These are phyloP conservation scores for Mobula birostris DNA, from an alignment of 2,113 vertebrate genomes.

Conservation along the genomic window DNA sequence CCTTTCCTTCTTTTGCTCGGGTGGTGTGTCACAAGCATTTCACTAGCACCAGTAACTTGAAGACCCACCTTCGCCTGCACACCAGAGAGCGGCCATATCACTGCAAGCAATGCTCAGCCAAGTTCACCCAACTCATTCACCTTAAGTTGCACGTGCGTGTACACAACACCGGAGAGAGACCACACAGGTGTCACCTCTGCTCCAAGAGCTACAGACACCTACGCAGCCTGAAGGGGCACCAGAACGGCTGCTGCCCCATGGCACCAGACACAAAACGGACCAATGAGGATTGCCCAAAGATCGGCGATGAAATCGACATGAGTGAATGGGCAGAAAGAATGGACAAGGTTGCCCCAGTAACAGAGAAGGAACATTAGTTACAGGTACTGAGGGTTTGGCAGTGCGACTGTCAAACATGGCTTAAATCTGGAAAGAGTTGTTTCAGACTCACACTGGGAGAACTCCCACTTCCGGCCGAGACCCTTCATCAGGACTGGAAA, in stretches of 20 bases:
- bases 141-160: constrained; percentile 63
- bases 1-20: background rate
- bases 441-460: too few species aligned
- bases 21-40: constrained; percentile 55
- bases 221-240: constrained; percentile 55
- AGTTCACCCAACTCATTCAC: too few species aligned
- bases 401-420: too few species aligned
- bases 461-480: too few species aligned
- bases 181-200: constrained; percentile 51
- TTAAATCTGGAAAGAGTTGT: too few species aligned
- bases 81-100: too few species aligned
- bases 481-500: too few species aligned
- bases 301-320: constrained; percentile 52
- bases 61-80: too few species aligned
- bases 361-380: constrained; percentile 42
- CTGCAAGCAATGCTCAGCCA: too few species aligned
- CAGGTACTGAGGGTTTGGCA: too few species aligned
- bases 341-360: constrained; percentile 41
- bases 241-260: constrained; percentile 43
- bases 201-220: constrained; percentile 51
- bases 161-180: constrained; percentile 48
- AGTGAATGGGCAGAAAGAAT: constrained; percentile 56
- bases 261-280: background rate
- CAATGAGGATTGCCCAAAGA: constrained; percentile 38
- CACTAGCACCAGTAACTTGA: too few species aligned